Evolutionary conservation across 2,113 vertebrate species (phyloP), one percentile per base, ranked within the genome.

Genomic region (Otis tarda): DNA sequence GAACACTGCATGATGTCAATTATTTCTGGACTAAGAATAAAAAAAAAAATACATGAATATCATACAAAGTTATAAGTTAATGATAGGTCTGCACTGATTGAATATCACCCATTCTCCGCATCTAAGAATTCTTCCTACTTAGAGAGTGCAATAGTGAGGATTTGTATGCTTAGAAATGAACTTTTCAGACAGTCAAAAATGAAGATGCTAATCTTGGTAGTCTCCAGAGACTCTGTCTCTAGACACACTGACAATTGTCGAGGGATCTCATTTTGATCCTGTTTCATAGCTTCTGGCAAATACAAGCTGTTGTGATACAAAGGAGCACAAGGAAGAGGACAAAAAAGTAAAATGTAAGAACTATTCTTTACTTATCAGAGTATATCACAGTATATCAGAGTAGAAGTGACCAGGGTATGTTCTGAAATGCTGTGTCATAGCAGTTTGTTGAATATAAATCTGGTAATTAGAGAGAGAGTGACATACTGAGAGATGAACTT

Each of bases 391-490:
- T 9, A 9, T 57, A 43, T 41, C 28, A 69, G 18, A 59, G 10
- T n/a, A 50, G 24, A 68, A 9, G 14, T 52, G 28, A 77, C 50
- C 8, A 52, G 14, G 20, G 4, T n/a, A 27, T 17, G 2, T 77
- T 89, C 15, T 69, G 25, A 89, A 13, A 33, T 68, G 8, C 11
- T 59, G 11, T 47, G 18, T 45, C 14, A 45, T 64, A 73, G 13
- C 2, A 4, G 4, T 61, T 57, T 61, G 3, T 69, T 0, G 0
- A 69, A 87, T 20, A 13, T 21, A 64, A 87, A 37, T 56, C 28
- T 14, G 52, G 33, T 70, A 76, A 57, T 64, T 33, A 65, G 43
- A 70, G 21, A 70, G 12, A 2, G 6, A 73, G 7, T n/a, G 45
- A 56, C 3, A 10, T 28, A 8, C 9, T 76, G 27, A 83, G 33